Evolutionary conservation across 2,113 vertebrate genomes (phyloP).

Genomic region (Meleagris gallopavo): DNA sequence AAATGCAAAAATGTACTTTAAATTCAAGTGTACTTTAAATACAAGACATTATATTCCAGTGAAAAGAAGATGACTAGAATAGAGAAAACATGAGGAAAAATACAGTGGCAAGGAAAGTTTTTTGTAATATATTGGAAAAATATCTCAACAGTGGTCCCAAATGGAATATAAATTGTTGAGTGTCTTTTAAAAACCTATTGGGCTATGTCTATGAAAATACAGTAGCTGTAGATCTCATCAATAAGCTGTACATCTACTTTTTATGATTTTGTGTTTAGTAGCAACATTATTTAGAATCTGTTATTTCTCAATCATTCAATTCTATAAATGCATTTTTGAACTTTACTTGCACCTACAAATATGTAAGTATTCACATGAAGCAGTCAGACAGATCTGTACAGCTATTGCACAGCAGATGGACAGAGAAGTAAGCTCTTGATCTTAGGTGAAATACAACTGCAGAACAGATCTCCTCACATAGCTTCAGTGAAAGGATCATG

Average conservation of each 20-base stretch:
- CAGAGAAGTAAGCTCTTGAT: neutral
- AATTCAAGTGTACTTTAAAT: too few species aligned
- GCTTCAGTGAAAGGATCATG: neutral
- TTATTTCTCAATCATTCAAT: neutral
- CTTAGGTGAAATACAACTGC: neutral
- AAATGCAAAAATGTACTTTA: neutral
- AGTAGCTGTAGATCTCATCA: neutral
- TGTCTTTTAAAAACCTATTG: neutral
- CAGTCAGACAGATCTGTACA: neutral
- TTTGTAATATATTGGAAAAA: neutral
- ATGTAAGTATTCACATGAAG: neutral
- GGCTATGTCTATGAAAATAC: neutral
- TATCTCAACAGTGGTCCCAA: accelerated
- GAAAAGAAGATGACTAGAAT: neutral
- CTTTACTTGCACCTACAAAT: neutral
- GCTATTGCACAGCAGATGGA: neutral
- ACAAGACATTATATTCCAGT: neutral
- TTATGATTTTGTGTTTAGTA: neutral
- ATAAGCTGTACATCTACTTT: neutral
- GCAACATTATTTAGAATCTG: neutral
- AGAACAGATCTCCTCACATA: neutral
- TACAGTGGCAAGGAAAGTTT: neutral
- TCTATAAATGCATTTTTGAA: neutral
- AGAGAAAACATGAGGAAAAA: neutral
- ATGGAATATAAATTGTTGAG: neutral